Evolutionary conservation across 2,888 invertebrate species (phyloP).

Genomic region (Congeria kusceri): DNA sequence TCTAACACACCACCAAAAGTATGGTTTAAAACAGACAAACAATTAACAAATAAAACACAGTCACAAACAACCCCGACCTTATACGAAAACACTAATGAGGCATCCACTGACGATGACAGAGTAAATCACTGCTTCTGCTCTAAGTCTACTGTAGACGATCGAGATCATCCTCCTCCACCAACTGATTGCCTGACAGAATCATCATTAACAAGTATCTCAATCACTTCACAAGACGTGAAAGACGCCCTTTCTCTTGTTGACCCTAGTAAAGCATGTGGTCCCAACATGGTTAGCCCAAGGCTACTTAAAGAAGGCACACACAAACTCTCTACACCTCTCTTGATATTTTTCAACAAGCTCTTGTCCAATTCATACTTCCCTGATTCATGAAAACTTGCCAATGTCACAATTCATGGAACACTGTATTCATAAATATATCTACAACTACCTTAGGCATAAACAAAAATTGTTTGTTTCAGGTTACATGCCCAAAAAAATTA

Average conservation of each 20-base stretch:
- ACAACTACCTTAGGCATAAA: neutral
- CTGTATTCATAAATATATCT: slow-evolving; percentile 10
- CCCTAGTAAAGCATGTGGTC: slow-evolving; percentile 11
- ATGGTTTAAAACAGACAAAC: too few relatives aligned
- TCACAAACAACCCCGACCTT: too few relatives aligned
- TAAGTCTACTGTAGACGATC: neutral
- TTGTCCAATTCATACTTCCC: slow-evolving; percentile 7
- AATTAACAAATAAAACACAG: too few relatives aligned
- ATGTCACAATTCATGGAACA: slow-evolving; percentile 21
- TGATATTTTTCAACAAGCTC: neutral
- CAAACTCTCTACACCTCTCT: slow-evolving; percentile 6
- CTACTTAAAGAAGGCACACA: slow-evolving; percentile 11
- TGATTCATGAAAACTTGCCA: slow-evolving; percentile 16
- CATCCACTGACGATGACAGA: neutral
- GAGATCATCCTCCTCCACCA: neutral
- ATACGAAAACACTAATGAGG: neutral
- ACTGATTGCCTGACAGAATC: neutral
- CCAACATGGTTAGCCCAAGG: slow-evolving; percentile 10
- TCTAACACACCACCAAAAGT: too few relatives aligned
- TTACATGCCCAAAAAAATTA: too few relatives aligned
- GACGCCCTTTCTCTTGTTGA: neutral
- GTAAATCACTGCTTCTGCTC: neutral
- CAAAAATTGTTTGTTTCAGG: too few relatives aligned
- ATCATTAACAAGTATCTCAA: neutral
- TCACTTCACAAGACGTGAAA: neutral